These are phyloP conservation scores for Helostoma temminkii DNA, from an alignment of 2,797 vertebrate species.

Conservation along the genomic window DNA sequence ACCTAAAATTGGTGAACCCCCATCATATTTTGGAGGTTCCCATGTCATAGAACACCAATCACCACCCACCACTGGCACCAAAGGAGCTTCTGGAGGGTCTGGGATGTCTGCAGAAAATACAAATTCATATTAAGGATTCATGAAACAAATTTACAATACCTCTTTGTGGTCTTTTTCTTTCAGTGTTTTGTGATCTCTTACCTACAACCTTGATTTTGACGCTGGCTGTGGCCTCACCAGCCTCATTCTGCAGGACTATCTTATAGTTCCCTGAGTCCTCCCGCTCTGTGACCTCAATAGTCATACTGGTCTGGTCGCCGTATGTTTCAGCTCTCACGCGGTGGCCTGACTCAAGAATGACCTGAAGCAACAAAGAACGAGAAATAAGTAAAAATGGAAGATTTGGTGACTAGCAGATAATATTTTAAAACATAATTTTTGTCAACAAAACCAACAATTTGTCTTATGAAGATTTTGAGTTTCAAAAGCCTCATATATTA, in stretches of 20 bases:
- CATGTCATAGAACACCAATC: conserved; percentile 98
- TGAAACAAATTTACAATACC: background rate
- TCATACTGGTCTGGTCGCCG: conserved; percentile 92
- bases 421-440: no score
- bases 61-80: conserved; percentile 91
- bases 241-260: conserved; percentile 96
- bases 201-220: conserved; percentile 98
- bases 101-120: conserved; percentile 88
- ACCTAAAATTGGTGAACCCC: conserved; percentile 94
- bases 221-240: conserved; percentile 92
- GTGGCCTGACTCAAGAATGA: conserved; percentile 90
- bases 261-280: conserved; percentile 94
- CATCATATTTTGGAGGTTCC: conserved; percentile 95
- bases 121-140: background rate
- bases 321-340: conserved; percentile 91
- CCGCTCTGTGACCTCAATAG: conserved; percentile 94
- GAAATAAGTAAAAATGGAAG: no score
- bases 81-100: conserved; percentile 92
- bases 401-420: no score
- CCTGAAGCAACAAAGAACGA: conserved; percentile 80
- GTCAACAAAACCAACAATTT: no score
- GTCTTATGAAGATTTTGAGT: no score
- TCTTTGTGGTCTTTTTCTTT: background rate
- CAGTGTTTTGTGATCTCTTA: conserved; percentile 75
- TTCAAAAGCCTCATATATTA: no score